Evolutionary conservation across 2,888 invertebrate genomes (phyloP), one percentile per base, ranked within the genome.

Genomic region (Hylaea fasciaria): DNA sequence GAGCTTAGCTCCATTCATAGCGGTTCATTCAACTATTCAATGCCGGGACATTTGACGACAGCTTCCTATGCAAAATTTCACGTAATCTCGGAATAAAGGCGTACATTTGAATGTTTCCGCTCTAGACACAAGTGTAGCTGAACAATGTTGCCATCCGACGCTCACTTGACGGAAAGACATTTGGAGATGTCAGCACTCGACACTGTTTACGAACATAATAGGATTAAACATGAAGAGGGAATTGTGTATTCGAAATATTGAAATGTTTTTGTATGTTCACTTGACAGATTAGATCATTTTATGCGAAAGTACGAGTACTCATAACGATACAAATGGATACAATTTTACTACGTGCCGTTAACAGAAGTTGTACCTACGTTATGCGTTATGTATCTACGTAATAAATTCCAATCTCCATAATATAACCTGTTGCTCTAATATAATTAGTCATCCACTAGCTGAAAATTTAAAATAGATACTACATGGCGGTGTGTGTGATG

Each of bases 61-160:
- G 85, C 81, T 91, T 89, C 91, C 92, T 91, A 92, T 89, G 91
- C 91, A 89, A 90, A 90, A 90, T 88, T 77, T 82, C 78, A 73
- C 79, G 77, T 91, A 90, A 92, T 92, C 90, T 90, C 83, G 85
- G 89, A 86, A 91, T 88, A 91, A 91, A 90, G 85, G 86, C 74
- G 76, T 76, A 73, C 79, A 82, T 79, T 78, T 78, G 77, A 82
- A 87, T 86, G 85, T 84, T 91, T 91, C 91, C 91, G 89, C 80
- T 80, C 71, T 68, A 65, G 69, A 54, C 68, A 71, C 73, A 75
- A 76, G 72, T 76, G 74, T 70, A 53, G 47, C n/a, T 52, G 68
- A 69, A 84, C 82, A 86, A 85, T 76, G 71, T 74, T 68, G 65
- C 64, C 66, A 63, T 70, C 68, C 77, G 80, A 83, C 85, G 89